Conservation (phyloP, 1,140 invertebrate species). For the Nephila pilipes region DNA sequence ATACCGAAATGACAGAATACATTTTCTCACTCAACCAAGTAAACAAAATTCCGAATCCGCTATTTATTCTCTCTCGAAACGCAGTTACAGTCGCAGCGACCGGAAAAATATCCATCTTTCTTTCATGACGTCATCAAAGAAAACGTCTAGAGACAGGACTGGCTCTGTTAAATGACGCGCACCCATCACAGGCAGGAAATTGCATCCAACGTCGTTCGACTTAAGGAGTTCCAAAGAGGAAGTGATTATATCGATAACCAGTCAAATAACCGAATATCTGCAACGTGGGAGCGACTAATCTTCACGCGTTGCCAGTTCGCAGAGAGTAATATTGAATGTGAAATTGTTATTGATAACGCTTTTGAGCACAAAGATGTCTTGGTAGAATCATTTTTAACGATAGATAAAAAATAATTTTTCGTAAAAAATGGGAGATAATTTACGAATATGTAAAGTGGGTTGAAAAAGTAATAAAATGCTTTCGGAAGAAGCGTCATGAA, state of each 20-base stretch:
- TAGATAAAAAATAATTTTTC: slow-evolving; percentile 10
- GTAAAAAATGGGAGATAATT: neutral
- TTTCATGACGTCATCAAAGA: slow-evolving; percentile 36
- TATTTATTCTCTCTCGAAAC: neutral
- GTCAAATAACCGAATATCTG: slow-evolving; percentile 39
- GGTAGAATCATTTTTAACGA: neutral
- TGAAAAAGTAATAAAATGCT: neutral
- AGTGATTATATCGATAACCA: slow-evolving; percentile 45
- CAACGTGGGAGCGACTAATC: neutral
- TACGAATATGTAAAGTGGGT: slow-evolving; percentile 29
- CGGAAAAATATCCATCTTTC: slow-evolving; percentile 38
- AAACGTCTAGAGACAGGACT: slow-evolving; percentile 9
- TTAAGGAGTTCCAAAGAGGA: slow-evolving; percentile 14
- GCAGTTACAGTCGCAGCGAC: neutral
- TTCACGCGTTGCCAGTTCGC: slow-evolving; percentile 14
- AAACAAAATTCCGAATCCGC: slow-evolving; percentile 20
- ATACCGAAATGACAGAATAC: neutral
- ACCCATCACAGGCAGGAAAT: slow-evolving; percentile 11
- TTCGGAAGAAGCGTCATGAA: neutral
- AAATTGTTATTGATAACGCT: slow-evolving; percentile 41
- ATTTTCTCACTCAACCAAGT: slow-evolving; percentile 26
- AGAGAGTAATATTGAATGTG: slow-evolving; percentile 16
- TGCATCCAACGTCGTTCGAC: slow-evolving; percentile 16
- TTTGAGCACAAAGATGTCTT: neutral
- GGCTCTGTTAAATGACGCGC: slow-evolving; percentile 46